Evolutionary conservation across 2,113 vertebrate species (phyloP), one percentile per base, ranked within the genome.

Genomic region (Cyprinodon variegatus): DNA sequence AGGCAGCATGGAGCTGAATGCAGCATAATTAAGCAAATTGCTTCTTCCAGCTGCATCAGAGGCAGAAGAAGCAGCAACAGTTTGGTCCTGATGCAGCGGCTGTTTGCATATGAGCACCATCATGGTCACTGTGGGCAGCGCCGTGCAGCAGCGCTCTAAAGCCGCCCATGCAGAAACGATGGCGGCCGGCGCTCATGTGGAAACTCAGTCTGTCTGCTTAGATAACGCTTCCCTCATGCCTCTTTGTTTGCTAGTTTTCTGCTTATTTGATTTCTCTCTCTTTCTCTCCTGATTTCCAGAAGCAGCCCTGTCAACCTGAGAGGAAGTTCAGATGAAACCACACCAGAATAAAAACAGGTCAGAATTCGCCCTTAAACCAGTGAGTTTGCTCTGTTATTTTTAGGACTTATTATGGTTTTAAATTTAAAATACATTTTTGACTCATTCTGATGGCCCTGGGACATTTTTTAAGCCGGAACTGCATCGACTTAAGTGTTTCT

Each of bases 101-200:
- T 17, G 62, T 57, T 57, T n/a, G 50, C 17, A 57, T 39, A 64
- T 3, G 37, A 64, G 8, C 62, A 64, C 3, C 62, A 64, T 7
- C 38, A 64, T 3, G 37, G 39, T 8, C 62, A 64, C 13, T 48
- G 4, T 39, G 43, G 50, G 37, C 12, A 40, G 48, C 10, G 39
- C 85, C 70, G 67, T 68, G 29, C 78, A 77, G 3, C 38, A 64
- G 57, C 62, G 38, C 36, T 39, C 7, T 20, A 40, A 7, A 82
- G 66, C 85, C 78, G 78, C 63, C 81, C 82, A 89, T 77, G 86
- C 84, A 82, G 83, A 83, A 83, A 63, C 80, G 78, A 92, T 76
- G 86, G 46, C 41, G 71, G 74, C 73, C 41, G 70, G 57, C 65
- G 68, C 73, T 90, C 87, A 85, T 88, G 88, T 88, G 90, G 83